These are phyloP conservation scores for Dicentrarchus labrax DNA, from an alignment of 2,113 vertebrate genomes.

Conservation along the genomic window DNA sequence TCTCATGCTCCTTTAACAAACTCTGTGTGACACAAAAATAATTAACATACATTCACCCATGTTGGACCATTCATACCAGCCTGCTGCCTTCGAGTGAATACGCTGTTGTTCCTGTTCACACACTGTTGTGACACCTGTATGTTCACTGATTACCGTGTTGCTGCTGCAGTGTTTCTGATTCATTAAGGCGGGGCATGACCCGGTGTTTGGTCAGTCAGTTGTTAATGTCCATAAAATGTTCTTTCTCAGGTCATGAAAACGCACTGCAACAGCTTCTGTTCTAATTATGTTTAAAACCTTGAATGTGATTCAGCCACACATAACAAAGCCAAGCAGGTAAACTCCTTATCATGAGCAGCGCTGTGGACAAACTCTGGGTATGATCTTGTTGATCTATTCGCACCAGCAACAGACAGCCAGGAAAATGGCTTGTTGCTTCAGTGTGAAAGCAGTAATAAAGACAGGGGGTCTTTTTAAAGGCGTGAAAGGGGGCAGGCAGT, in stretches of 20 bases:
- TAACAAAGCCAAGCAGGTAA: not conserved
- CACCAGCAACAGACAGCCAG: slow-evolving; percentile 29
- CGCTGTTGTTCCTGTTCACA: not conserved
- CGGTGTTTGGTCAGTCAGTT: not conserved
- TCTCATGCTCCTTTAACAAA: not conserved
- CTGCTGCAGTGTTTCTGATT: not conserved
- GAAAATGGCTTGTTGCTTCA: slow-evolving; percentile 21
- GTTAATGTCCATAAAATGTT: not conserved
- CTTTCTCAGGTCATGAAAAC: not conserved
- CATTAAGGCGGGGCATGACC: not conserved
- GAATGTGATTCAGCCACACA: not conserved
- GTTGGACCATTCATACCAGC: not conserved
- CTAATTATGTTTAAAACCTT: not conserved
- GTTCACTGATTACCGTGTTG: not conserved
- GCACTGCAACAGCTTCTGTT: not conserved
- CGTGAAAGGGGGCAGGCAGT: slow-evolving; percentile 39
- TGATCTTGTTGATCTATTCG: slow-evolving; percentile 14
- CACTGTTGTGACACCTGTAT: not conserved
- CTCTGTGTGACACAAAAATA: not conserved
- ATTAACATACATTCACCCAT: not conserved
- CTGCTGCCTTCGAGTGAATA: not conserved
- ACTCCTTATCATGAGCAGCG: not conserved
- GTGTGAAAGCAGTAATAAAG: slow-evolving; percentile 67
- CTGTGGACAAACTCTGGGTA: slow-evolving; percentile 24
- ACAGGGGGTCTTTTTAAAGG: slow-evolving; percentile 55